Evolutionary conservation across 1,140 invertebrate species (phyloP), one percentile per base, ranked within the genome.

Genomic region (Drosophila bocqueti): DNA sequence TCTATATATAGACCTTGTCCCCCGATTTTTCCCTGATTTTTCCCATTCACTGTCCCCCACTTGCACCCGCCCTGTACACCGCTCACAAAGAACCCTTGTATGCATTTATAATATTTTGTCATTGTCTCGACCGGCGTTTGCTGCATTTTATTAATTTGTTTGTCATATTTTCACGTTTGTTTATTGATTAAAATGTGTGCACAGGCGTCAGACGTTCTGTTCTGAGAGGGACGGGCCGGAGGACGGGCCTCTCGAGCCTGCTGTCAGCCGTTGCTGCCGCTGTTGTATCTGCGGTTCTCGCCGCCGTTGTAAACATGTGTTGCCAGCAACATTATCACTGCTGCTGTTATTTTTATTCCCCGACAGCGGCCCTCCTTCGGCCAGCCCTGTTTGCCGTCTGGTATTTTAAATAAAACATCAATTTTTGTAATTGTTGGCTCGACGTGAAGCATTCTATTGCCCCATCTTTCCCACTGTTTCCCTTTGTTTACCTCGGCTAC

Each of bases 101-200:
- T 81, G 81, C 84, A 87, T 90, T 87, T 87, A 87, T 87, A 80
- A 89, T 75, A 89, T 90, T 87, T 89, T 79, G 85, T 84, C 84
- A 83, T 80, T 85, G 78, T 85, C 79, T 81, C 68, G 57, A 52
- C 71, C 54, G 40, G 71, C 49, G 49, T 72, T 73, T 74, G 76
- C 67, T 77, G 86, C 72, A 91, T 91, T 90, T 90, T 91, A 90
- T 91, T 90, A 90, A 91, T 91, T 90, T 86, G 79, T 86, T 90
- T 91, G 86, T 90, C 85, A 86, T 90, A 90, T 85, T 85, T 91
- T 82, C 73, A 86, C 82, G 76, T 86, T 90, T 90, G 86, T 90
- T 90, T 90, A 90, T 86, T 86, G 86, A 91, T 90, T 80, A 87
- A 85, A 91, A 83, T 85, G 79, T 91, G 79, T 83, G 52, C 71